Evolutionary conservation across 2,888 invertebrate species (phyloP).

Genomic region (Heteropelma amictum): DNA sequence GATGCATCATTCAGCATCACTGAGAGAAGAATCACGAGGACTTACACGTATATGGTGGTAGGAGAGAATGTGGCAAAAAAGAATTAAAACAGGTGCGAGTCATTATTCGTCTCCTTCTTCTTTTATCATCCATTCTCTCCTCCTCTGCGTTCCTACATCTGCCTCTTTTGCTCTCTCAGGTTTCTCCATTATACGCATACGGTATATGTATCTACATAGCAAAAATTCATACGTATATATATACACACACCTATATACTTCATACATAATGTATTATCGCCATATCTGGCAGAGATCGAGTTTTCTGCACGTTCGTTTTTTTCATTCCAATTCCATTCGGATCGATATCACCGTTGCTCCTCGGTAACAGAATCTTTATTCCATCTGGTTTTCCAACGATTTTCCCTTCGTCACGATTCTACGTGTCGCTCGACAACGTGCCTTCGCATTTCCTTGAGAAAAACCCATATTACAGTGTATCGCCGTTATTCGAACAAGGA

Average conservation of each 20-base stretch:
- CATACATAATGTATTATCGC: neutral
- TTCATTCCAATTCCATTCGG: conserved; percentile 7
- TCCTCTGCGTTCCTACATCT: conserved; percentile 15
- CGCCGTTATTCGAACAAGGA: conserved; percentile 10
- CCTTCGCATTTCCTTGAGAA: no score
- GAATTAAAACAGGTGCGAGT: conserved; percentile 60
- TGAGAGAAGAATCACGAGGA: conserved; percentile 34
- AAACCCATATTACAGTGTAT: neutral
- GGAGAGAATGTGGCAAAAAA: conserved; percentile 32
- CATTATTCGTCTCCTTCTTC: conserved; percentile 54
- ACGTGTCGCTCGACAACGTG: conserved; percentile 20
- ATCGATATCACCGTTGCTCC: conserved; percentile 34
- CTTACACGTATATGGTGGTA: conserved; percentile 54
- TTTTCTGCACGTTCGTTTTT: neutral
- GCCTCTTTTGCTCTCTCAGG: neutral
- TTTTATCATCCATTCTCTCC: conserved; percentile 36
- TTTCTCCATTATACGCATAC: conserved; percentile 8
- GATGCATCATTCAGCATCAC: conserved; percentile 56
- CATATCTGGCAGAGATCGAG: conserved; percentile 36
- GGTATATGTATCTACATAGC: no score
- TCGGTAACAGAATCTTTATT: conserved; percentile 7
- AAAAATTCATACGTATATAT: neutral
- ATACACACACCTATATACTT: neutral
- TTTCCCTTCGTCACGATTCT: neutral
- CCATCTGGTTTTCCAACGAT: conserved; percentile 13